Base-by-base conservation (phyloP, 2,888 invertebrate species). In the Axea sp. region DNA sequence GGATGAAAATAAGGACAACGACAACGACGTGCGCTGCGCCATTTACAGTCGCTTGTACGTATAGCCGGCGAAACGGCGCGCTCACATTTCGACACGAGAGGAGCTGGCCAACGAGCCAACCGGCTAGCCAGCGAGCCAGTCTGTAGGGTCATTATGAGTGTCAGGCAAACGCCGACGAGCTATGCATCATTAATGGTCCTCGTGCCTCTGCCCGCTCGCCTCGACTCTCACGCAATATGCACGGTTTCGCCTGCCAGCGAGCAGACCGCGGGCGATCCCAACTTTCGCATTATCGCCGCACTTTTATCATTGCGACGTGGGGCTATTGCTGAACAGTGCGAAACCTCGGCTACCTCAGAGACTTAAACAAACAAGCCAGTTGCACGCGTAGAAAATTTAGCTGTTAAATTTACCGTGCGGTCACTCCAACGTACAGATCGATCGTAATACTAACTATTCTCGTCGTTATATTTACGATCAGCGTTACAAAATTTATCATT, bases 91-190 rank as follows among this genome's bases (percentile, higher is more conserved):
- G 74, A 76, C 77, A 68, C 75, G 55, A 45, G 75, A 77, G 75
- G 55, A 43, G 60, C 53, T 41, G 28, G 53, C 59, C 59, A 33
- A 41, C 64, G 15, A 73, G 71, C 68, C 77, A 73, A 62, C 73
- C 77, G 71, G 74, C 71, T 57, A 71, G 76, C 73, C 77, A 78
- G 77, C 62, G 75, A 77, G 65, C 78, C 78, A 79, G 81, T 78
- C 78, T 77, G 78, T 75, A 76, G 79, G 81, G 82, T 83, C 82
- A 83, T 83, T 83, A 83, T 81, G 82, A 83, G 79, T 80, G 79
- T 78, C 80, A 77, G 78, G 78, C 79, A 76, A 82, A 78, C 80
- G 81, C 81, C 82, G 81, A 81, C 81, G 80, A 79, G 81, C 81
- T 78, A 81, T 82, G 82, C 82, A 82, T 82, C 82, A 82, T 82